Evolutionary conservation across 1,140 invertebrate species (phyloP).

Genomic region (Calliphora vicina): DNA sequence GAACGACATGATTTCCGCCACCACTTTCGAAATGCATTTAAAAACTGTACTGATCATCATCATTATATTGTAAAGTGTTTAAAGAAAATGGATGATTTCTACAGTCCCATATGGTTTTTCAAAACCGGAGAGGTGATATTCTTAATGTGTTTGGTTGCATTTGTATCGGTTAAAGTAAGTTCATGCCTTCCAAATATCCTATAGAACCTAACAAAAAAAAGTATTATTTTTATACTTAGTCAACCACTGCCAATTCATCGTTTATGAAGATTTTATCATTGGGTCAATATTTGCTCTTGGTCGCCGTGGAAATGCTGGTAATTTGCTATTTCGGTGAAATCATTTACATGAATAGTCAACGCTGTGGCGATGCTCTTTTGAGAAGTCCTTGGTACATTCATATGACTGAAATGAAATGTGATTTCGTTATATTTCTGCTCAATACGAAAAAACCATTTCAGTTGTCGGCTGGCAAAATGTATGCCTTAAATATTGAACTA

Average conservation of each 20-base stretch:
- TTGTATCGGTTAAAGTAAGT: constrained; percentile 52
- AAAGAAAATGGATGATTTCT: constrained; percentile 51
- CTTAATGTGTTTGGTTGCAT: constrained; percentile 53
- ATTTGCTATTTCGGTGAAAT: constrained; percentile 58
- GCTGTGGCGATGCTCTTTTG: constrained; percentile 55
- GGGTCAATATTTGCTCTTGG: constrained; percentile 52
- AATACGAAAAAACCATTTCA: constrained; percentile 48
- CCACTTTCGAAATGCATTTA: constrained; percentile 45
- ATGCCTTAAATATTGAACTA: constrained; percentile 51
- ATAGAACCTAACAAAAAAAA: no score
- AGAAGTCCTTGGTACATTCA: constrained; percentile 57
- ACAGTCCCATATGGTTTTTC: constrained; percentile 55
- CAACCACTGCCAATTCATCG: constrained; percentile 50
- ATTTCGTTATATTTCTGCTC: constrained; percentile 52
- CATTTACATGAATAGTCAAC: constrained; percentile 53
- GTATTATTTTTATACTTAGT: not conserved
- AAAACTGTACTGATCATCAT: constrained; percentile 47
- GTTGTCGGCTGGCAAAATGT: constrained; percentile 56
- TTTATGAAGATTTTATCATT: constrained; percentile 52
- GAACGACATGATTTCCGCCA: constrained; percentile 10
- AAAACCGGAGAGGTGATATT: constrained; percentile 56
- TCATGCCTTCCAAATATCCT: no score
- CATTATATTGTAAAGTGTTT: constrained; percentile 46
- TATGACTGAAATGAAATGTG: constrained; percentile 46
- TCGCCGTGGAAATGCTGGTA: constrained; percentile 52